Evolutionary conservation across 2,888 invertebrate species (phyloP).

Genomic region (Leptarthrus brevirostris): DNA sequence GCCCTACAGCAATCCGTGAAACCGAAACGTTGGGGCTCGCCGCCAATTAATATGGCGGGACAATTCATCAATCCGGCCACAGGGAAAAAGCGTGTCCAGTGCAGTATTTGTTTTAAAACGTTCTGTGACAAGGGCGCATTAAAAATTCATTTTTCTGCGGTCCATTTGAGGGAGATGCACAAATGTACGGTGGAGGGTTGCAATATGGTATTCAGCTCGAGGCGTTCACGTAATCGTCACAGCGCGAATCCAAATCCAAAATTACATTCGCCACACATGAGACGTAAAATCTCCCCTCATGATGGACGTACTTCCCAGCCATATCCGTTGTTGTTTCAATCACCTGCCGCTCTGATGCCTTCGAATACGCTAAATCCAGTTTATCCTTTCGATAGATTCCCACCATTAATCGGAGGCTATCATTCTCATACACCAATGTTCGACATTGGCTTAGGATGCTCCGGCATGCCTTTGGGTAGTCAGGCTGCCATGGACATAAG

Average conservation of each 20-base stretch:
- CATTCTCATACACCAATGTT: constrained; percentile 57
- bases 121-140: constrained; percentile 99
- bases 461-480: constrained; percentile 1
- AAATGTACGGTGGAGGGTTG: constrained; percentile 98
- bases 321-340: constrained; percentile 75
- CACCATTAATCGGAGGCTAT: constrained; percentile 68
- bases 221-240: constrained; percentile 93
- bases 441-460: constrained; percentile 36
- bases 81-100: constrained; percentile 96
- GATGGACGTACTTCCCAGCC: constrained; percentile 87
- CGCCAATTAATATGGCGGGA: constrained; percentile 83
- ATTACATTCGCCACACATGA: constrained; percentile 92
- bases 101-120: constrained; percentile 96
- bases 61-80: constrained; percentile 91
- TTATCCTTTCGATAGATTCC: constrained; percentile 79
- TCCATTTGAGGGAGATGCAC: constrained; percentile 98
- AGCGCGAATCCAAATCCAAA: constrained; percentile 98
- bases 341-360: constrained; percentile 69
- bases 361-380: constrained; percentile 72
- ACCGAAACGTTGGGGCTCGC: constrained; percentile 74
- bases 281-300: constrained; percentile 92
- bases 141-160: constrained; percentile 98
- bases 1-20: constrained; percentile 56
- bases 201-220: constrained; percentile 98
- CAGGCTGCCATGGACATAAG: neutral